Evolutionary conservation across 2,113 vertebrate species (phyloP), one percentile per base, ranked within the genome.

Genomic region (Pholis gunnellus): DNA sequence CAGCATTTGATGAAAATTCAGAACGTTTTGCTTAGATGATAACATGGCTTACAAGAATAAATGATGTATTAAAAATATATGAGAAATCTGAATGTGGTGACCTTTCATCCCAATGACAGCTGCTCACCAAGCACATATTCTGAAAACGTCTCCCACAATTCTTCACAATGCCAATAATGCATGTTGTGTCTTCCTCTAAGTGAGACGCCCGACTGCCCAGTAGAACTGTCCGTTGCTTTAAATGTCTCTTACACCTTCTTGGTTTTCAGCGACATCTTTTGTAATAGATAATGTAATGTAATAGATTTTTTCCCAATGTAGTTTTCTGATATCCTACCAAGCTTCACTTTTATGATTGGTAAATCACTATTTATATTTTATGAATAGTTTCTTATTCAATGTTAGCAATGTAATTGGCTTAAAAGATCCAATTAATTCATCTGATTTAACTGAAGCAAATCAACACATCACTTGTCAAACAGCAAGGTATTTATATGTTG

Each of bases 351-450:
- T 38, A 56, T 46, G 27, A 68, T 59, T 2, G 0, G 10, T 18
- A 17, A 46, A 38, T 71, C 0, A 46, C 1, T 7, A 34, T 59
- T 6, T n/a, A 17, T 25, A 20, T 66, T n/a, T 54, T 2, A 36
- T 52, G 17, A 17, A 70, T 54, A 27, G 18, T 44, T 84, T 25
- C 27, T n/a, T 42, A 27, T 59, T 57, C 1, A 46, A 11, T 44
- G 27, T 36, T 40, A 5, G 22, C 9, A 76, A 72, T 34, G 8
- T 6, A 82, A 72, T 73, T 79, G 34, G 1, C 50, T 31, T 25
- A 7, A 56, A 25, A 60, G 52, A 83, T 87, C 29, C 56, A 76
- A 71, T 79, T 54, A 60, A 77, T 72, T 69, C 0, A 56, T 72
- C 44, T 22, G 36, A 44, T 80, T 70, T 22, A 72, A 78, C 46